A percentile compares a stretch with the other conserved stretches of the same genome.
phyloP scores from a whole-genome alignment of 2,888 invertebrate genomes.

The Rutpela maculata region DNA sequence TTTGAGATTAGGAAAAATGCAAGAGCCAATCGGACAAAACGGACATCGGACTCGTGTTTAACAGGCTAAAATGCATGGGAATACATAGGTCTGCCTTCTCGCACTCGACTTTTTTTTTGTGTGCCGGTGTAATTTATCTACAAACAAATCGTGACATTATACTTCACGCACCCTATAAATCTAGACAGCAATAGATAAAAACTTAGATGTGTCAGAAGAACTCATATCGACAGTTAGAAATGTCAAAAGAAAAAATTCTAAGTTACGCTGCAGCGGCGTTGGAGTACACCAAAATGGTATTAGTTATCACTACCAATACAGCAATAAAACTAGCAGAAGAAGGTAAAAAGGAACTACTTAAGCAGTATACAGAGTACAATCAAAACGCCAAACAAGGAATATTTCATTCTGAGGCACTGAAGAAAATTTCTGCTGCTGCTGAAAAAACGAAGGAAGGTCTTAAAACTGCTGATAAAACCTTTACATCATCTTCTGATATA shows the following conservation, averaged over 20 bases:
- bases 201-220: neutral
- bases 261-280: conserved; percentile 55
- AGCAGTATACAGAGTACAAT: conserved; percentile 58
- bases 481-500: too few relatives aligned
- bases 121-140: too few relatives aligned
- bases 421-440: conserved; percentile 40
- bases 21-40: too few relatives aligned
- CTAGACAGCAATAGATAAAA: neutral
- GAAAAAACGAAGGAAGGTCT: conserved; percentile 18
- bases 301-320: conserved; percentile 58
- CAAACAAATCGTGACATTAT: neutral
- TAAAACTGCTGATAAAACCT: conserved; percentile 26
- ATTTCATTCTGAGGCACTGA: conserved; percentile 46
- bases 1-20: too few relatives aligned
- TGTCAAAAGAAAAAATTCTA: conserved; percentile 54
- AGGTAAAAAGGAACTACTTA: conserved; percentile 57
- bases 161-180: neutral
- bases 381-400: conserved; percentile 43
- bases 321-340: conserved; percentile 55
- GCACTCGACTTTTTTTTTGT: too few relatives aligned
- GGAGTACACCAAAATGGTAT: conserved; percentile 60
- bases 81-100: too few relatives aligned
- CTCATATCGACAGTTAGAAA: conserved; percentile 27
- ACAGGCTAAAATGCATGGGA: too few relatives aligned
- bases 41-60: too few relatives aligned